Evolutionary conservation across 2,113 vertebrate species (phyloP), one percentile per base, ranked within the genome.

Genomic region (Antennarius striatus): DNA sequence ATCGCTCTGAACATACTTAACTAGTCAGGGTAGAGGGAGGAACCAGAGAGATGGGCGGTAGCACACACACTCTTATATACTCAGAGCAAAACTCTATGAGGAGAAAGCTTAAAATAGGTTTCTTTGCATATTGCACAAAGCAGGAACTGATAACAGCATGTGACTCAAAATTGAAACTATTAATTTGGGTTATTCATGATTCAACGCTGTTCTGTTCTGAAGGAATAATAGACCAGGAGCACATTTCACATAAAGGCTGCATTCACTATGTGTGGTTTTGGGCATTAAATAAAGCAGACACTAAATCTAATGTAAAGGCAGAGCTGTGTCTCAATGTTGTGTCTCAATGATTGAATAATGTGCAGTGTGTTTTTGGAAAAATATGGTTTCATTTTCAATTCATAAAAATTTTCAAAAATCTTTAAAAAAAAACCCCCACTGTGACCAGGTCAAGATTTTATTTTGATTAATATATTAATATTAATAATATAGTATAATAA

Each of bases 71-170:
- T 69, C 75, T 86, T 92, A 93, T 91, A 91, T 87, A 89, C 68
- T 59, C 62, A 10, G 15, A 62, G 82, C 81, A 82, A 69, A 45
- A 60, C 73, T 80, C 72, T 74, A 63, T 59, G 73, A 73, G 69
- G 45, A 66, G 36, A 65, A 61, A 66, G 74, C 86, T 78, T 71
- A 91, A 92, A 92, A 93, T 93, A 93, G 88, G 11, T 53, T 1
- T 28, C 6, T 53, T 36, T 79, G 59, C 43, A 42, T 72, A 29
- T 56, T 66, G 57, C 46, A 49, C 61, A 58, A 56, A 3, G 47
- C n/a, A 80, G 70, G 49, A 82, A 68, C 51, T 71, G 63, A 78
- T 68, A 72, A 65, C 32, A 15, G 2, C 2, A 0, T 2, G 17
- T 76, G 58, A 84, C 48, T 82, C 66, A 57, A 49, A 51, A 36